Conservation (phyloP, 1,140 invertebrate species). For the Pygmarrhopalites habei region DNA sequence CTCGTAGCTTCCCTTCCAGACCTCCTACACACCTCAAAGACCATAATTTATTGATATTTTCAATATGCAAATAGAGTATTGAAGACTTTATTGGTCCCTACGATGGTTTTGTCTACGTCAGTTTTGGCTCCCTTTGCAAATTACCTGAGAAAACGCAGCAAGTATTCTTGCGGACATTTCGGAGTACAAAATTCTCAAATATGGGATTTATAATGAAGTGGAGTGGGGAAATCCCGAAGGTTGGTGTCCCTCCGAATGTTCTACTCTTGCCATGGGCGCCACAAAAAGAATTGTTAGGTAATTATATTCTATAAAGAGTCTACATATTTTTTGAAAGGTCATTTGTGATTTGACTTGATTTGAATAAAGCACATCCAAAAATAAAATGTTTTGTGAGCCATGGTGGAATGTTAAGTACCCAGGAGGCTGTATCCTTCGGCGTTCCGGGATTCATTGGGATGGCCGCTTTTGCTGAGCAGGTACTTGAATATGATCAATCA, state of each 20-base stretch:
- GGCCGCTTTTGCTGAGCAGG: slow-evolving; percentile 23
- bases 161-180: no score
- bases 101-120: no score
- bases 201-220: slow-evolving; percentile 7
- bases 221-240: slow-evolving; percentile 47
- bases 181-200: not conserved
- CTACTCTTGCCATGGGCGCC: slow-evolving; percentile 65
- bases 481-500: no score
- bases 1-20: no score
- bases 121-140: no score
- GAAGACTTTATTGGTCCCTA: no score
- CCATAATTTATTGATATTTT: no score
- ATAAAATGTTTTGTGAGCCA: slow-evolving; percentile 19
- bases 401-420: slow-evolving; percentile 19
- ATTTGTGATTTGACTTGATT: not conserved
- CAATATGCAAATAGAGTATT: no score
- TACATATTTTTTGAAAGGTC: not conserved
- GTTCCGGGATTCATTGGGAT: slow-evolving; percentile 14
- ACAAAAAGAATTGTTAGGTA: slow-evolving; percentile 68
- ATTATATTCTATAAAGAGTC: not conserved
- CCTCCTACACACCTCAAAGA: no score
- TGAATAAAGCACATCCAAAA: slow-evolving; percentile 19
- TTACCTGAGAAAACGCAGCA: no score
- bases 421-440: slow-evolving; percentile 38
- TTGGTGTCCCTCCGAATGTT: slow-evolving; percentile 57